Evolutionary conservation across 2,888 invertebrate genomes (phyloP), one percentile per base, ranked within the genome.

Genomic region (Mimumesa dahlbomi): DNA sequence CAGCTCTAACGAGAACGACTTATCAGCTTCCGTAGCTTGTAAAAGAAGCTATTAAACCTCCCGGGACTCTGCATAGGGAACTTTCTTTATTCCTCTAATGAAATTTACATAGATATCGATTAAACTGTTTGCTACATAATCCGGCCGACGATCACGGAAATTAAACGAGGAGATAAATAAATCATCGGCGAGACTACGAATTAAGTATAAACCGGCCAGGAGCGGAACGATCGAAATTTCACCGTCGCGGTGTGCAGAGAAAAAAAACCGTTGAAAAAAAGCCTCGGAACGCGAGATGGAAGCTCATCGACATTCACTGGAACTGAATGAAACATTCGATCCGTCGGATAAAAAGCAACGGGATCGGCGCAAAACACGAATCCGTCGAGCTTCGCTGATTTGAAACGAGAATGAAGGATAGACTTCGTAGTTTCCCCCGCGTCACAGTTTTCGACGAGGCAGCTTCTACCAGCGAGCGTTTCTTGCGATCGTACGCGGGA

Each of bases 331-430:
- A 16, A 57, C 57, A 11, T 42, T 63, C 42, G 42, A 57, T 49
- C 34, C 4, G 25, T 14, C 25, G n/a, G 18, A 49, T 49, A 58
- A 59, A 46, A 59, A 59, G 11, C 18, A 36, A 25, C n/a, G n/a
- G 13, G 19, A 16, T 29, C 36, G 49, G 38, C 21, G 7, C 42
- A 40, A 50, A 64, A 57, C 57, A 13, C 22, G 58, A 45, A 22
- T 19, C 43, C 31, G 11, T 9, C n/a, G 19, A 29, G 4, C 25
- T n/a, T 19, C 22, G 29, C 11, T 7, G 25, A 53, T 25, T 54
- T 25, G 48, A 49, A 29, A 62, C 21, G n/a, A 14, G 48, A 36
- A 66, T 21, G 48, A 36, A 54, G 54, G 53, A 54, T 40, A 38
- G 34, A 22, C 50, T 21, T 22, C 4, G 43, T 9, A n/a, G 21